Conservation (phyloP, 2,888 invertebrate species). For the Caenorhabditis uteleia region DNA sequence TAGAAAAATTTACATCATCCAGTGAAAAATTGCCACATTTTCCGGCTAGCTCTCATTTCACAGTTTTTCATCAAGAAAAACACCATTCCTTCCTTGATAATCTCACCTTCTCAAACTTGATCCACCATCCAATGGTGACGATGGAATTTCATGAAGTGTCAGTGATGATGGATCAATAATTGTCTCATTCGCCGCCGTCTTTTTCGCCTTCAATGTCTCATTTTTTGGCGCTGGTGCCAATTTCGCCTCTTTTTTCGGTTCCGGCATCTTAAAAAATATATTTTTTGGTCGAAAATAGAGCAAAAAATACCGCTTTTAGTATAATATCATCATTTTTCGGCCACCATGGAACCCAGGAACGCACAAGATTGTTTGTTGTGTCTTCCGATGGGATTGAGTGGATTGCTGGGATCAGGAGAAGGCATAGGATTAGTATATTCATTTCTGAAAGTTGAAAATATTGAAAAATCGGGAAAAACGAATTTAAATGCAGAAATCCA, state of each 20-base stretch:
- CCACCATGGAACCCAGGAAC: slow-evolving; percentile 36
- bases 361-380: slow-evolving; percentile 19
- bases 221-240: slow-evolving; percentile 1
- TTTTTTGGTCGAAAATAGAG: neutral
- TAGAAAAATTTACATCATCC: too few species aligned
- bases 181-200: neutral
- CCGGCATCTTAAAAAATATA: slow-evolving; percentile 6
- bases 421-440: slow-evolving; percentile 5
- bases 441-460: too few species aligned
- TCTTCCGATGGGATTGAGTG: too few species aligned
- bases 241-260: neutral
- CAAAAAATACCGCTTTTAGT: neutral
- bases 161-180: slow-evolving; percentile 6
- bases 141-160: slow-evolving; percentile 11
- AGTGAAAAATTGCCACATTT: too few species aligned
- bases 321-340: slow-evolving; percentile 12
- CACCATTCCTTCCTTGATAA: neutral
- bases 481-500: too few species aligned
- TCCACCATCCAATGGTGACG: slow-evolving; percentile 8
- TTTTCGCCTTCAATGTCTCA: neutral
- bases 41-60: too few species aligned
- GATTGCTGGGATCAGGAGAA: slow-evolving; percentile 1
- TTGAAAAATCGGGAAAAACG: too few species aligned
- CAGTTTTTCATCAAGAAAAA: too few species aligned
- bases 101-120: neutral